Evolutionary conservation across 2,888 invertebrate genomes (phyloP).

Genomic region (Himalopsyche kuldschensis): DNA sequence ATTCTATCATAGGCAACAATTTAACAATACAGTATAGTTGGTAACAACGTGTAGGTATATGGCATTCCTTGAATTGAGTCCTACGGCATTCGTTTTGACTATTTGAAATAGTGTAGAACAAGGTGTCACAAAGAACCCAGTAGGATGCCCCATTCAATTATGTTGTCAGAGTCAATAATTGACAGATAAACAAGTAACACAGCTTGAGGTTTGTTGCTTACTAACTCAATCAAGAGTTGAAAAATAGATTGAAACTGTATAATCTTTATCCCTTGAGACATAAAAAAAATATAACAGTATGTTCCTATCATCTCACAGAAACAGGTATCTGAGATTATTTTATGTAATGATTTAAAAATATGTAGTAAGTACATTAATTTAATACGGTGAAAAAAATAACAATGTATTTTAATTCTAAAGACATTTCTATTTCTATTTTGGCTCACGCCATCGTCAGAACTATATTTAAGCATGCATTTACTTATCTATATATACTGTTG

Average conservation of each 20-base stretch:
- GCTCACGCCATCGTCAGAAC: no score
- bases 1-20: no score
- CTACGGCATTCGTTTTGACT: neutral
- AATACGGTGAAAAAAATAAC: no score
- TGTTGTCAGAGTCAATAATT: conserved; percentile 15
- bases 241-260: neutral
- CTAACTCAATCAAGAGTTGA: neutral
- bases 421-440: no score
- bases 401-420: no score
- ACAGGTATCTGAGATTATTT: no score
- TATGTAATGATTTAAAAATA: no score
- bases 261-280: neutral
- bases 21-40: neutral
- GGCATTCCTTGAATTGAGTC: neutral
- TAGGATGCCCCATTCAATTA: conserved; percentile 6
- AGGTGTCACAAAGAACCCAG: neutral
- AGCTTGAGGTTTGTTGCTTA: neutral
- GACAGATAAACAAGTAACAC: neutral
- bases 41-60: neutral
- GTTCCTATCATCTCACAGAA: no score
- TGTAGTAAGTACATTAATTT: no score
- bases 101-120: neutral
- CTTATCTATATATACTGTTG: no score
- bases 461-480: no score
- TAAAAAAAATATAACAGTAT: neutral